Conservation (phyloP, 2,113 vertebrate species). For the Hippoglossus stenolepis region DNA sequence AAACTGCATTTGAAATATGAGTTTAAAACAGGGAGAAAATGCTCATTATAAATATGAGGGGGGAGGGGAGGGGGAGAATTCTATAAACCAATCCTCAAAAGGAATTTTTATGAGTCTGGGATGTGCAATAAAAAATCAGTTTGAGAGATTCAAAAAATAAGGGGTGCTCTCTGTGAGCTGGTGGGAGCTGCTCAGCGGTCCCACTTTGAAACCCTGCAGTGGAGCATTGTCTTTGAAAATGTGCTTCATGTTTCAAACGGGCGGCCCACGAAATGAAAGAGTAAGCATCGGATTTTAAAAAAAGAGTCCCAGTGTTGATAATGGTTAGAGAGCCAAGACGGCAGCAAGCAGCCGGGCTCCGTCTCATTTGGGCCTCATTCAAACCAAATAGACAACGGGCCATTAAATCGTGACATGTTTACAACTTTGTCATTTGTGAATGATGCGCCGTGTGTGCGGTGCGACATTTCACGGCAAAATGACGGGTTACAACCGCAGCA, state of each 20-base stretch:
- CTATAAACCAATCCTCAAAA: slow-evolving; percentile 77
- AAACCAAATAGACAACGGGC: slow-evolving; percentile 58
- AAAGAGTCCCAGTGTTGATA: slow-evolving; percentile 57
- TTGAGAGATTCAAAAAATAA: slow-evolving; percentile 64
- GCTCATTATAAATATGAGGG: slow-evolving; percentile 73
- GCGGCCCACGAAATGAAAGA: slow-evolving; percentile 69
- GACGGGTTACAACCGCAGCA: slow-evolving; percentile 25
- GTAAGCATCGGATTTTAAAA: slow-evolving; percentile 59
- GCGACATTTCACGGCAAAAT: slow-evolving; percentile 18
- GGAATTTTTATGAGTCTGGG: slow-evolving; percentile 74
- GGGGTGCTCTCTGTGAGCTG: slow-evolving; percentile 66
- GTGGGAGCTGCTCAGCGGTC: slow-evolving; percentile 40
- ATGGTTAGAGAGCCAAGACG: slow-evolving; percentile 46
- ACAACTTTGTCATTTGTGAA: slow-evolving; percentile 50
- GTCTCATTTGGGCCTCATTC: slow-evolving; percentile 65
- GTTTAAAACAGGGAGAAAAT: slow-evolving; percentile 51
- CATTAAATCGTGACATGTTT: slow-evolving; percentile 65
- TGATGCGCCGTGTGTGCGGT: slow-evolving; percentile 39
- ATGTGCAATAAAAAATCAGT: slow-evolving; percentile 69
- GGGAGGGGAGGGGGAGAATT: slow-evolving; percentile 19
- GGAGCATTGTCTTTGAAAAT: slow-evolving; percentile 71
- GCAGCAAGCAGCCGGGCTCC: slow-evolving; percentile 29
- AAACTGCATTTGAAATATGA: slow-evolving; percentile 74
- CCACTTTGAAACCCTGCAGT: slow-evolving; percentile 67
- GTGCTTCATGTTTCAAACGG: slow-evolving; percentile 71